Conservation (phyloP, 2,888 invertebrate genomes). For the Polyommatus iphigenia region DNA sequence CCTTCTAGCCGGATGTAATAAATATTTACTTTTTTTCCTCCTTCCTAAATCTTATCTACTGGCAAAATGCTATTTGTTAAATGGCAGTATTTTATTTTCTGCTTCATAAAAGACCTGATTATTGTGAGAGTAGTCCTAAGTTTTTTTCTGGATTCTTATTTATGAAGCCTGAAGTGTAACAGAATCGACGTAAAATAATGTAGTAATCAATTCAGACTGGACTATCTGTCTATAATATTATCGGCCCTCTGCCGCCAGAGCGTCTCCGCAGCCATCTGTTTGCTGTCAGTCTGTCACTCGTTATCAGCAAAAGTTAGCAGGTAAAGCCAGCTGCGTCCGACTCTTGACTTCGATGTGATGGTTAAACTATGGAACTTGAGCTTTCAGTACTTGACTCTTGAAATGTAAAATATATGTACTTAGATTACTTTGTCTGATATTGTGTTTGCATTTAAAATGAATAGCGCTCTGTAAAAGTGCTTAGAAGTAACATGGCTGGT, state of each 20-base stretch:
- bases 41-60: background rate
- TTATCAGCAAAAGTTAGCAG: background rate
- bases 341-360: background rate
- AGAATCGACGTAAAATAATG: too few species aligned
- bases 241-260: background rate
- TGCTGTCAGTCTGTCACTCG: background rate
- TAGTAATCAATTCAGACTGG: too few species aligned
- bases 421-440: background rate
- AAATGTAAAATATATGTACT: background rate
- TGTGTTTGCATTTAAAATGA: background rate
- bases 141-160: background rate
- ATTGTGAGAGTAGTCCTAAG: background rate
- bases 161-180: too few species aligned
- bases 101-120: background rate
- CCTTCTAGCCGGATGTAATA: background rate
- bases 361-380: background rate
- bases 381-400: background rate
- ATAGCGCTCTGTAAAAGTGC: background rate
- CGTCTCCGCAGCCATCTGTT: background rate
- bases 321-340: background rate
- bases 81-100: background rate
- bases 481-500: background rate
- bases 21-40: background rate
- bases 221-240: too few species aligned
- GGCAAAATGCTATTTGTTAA: background rate